Evolutionary conservation across 1,140 invertebrate genomes (phyloP).

Genomic region (Drosophila pandora): DNA sequence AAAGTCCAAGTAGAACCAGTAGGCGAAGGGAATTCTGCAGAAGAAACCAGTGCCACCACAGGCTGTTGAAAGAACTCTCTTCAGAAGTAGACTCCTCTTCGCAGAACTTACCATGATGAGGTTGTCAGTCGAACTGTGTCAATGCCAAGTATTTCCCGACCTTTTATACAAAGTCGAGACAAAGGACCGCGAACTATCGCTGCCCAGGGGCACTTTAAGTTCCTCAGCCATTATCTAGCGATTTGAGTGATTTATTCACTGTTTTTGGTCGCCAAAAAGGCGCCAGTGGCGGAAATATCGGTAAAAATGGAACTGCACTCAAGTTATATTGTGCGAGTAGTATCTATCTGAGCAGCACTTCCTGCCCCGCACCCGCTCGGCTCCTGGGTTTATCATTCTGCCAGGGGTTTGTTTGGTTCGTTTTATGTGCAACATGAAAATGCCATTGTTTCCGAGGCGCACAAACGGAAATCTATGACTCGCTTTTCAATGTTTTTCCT

Average conservation of each 20-base stretch:
- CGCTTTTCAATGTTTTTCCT: constrained; percentile 71
- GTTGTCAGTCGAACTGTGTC: constrained; percentile 62
- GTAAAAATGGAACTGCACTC: constrained; percentile 72
- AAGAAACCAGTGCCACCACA: not conserved
- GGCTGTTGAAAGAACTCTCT: not conserved
- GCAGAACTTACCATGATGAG: constrained; percentile 66
- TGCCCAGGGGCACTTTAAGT: constrained; percentile 32
- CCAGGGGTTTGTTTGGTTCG: constrained; percentile 34
- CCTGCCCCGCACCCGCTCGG: constrained; percentile 1
- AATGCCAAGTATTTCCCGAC: not conserved
- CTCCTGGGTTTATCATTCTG: constrained; percentile 9
- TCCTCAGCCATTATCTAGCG: constrained; percentile 27
- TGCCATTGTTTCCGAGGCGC: constrained; percentile 71
- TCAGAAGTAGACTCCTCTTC: not conserved
- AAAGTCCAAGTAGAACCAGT: constrained; percentile 35
- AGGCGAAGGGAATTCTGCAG: constrained; percentile 42
- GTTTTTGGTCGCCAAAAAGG: constrained; percentile 43
- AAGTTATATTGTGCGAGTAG: constrained; percentile 64
- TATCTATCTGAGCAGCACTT: constrained; percentile 6
- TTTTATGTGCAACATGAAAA: constrained; percentile 76
- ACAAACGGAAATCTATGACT: constrained; percentile 79
- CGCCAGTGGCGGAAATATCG: constrained; percentile 70
- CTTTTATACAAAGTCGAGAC: constrained; percentile 54
- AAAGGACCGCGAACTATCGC: constrained; percentile 13
- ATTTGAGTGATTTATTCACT: constrained; percentile 40